phyloP scores from a whole-genome alignment of 2,888 invertebrate species.

The Spisula solida region DNA sequence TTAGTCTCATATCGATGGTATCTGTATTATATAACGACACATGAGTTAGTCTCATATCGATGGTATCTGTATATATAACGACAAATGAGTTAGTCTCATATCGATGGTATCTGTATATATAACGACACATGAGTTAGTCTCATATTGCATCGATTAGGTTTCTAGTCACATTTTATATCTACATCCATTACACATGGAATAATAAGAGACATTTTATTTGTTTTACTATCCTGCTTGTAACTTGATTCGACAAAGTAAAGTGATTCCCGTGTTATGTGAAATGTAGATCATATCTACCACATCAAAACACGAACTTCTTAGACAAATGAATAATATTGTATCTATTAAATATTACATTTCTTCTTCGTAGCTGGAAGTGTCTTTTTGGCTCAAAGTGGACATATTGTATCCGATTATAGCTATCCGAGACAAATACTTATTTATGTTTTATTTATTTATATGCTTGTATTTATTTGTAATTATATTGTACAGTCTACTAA shows the following conservation, averaged over 20 bases:
- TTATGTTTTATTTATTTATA: background rate
- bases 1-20: background rate
- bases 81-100: too few species aligned
- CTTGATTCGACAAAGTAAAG: background rate
- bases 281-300: background rate
- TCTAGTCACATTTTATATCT: background rate
- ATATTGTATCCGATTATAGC: slow-evolving; percentile 7
- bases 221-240: background rate
- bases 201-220: background rate
- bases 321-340: background rate
- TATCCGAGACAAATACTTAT: background rate
- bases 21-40: background rate
- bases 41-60: too few species aligned
- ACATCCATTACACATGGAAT: background rate
- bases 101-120: too few species aligned
- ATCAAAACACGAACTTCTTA: background rate
- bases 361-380: background rate
- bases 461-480: background rate
- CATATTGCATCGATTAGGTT: background rate
- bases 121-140: background rate
- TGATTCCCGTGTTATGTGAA: background rate
- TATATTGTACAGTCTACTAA: slow-evolving; percentile 2
- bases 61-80: too few species aligned
- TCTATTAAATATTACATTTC: background rate
- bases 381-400: background rate